Evolutionary conservation across 2,888 invertebrate genomes (phyloP).

Genomic region (Ochropacha duplaris): DNA sequence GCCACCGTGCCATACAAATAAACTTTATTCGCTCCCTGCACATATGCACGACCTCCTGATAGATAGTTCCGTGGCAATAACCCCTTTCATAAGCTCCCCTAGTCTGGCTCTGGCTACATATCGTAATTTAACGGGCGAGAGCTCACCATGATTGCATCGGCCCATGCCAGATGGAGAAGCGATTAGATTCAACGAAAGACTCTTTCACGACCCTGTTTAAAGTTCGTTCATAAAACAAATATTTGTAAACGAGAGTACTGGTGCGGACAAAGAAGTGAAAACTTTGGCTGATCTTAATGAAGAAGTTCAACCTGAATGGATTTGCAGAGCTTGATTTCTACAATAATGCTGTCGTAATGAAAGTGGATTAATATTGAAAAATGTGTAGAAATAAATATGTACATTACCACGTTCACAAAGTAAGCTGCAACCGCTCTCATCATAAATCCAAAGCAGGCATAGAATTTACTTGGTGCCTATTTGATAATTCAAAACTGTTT

Average conservation of each 20-base stretch:
- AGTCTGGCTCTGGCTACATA: slow-evolving; percentile 64
- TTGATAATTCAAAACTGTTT: not conserved
- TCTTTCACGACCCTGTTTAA: slow-evolving; percentile 23
- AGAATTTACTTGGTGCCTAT: not conserved
- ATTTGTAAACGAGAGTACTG: not conserved
- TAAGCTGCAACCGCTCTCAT: not conserved
- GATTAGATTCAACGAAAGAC: slow-evolving; percentile 23
- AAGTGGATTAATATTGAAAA: slow-evolving; percentile 41
- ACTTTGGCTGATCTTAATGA: not conserved
- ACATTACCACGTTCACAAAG: not conserved
- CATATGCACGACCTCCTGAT: slow-evolving; percentile 66
- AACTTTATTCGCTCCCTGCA: slow-evolving; percentile 80
- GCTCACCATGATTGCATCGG: slow-evolving; percentile 63
- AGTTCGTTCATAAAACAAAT: not conserved
- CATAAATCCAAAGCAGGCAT: slow-evolving; percentile 9
- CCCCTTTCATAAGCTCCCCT: slow-evolving; percentile 76
- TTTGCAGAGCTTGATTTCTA: not conserved
- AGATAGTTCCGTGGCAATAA: slow-evolving; percentile 76
- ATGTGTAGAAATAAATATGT: slow-evolving; percentile 29
- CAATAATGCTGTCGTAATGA: slow-evolving; percentile 22
- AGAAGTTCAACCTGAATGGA: not conserved
- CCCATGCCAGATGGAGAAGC: slow-evolving; percentile 42
- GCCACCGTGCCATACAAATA: slow-evolving; percentile 72
- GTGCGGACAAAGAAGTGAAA: not conserved
- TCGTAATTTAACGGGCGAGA: slow-evolving; percentile 77